phyloP scores from a whole-genome alignment of 2,113 vertebrate species.

The Ophthalmolycus amberensis region DNA sequence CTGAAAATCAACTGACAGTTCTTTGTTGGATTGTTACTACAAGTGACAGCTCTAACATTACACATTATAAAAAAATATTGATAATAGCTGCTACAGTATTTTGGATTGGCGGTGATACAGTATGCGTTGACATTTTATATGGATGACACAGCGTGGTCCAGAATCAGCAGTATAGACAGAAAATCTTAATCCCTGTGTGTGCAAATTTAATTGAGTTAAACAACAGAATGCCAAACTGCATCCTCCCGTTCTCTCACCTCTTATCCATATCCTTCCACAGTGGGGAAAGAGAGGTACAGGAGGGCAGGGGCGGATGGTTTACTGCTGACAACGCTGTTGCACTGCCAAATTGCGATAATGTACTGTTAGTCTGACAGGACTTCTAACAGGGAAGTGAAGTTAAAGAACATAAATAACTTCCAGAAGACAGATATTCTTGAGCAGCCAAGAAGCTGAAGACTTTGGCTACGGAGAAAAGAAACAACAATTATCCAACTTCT shows the following conservation, averaged over 20 bases:
- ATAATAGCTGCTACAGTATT: not conserved
- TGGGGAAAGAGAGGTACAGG: not conserved
- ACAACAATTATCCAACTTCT: conserved; percentile 40
- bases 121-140: not conserved
- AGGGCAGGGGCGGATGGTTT: conserved; percentile 37
- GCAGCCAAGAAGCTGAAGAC: conserved; percentile 31
- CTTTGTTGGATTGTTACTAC: too few relatives aligned
- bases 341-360: conserved; percentile 60
- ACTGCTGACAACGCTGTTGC: conserved; percentile 51
- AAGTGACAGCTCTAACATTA: too few relatives aligned
- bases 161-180: conserved; percentile 2
- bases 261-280: conserved; percentile 18
- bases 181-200: conserved; percentile 21
- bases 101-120: not conserved
- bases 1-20: too few relatives aligned
- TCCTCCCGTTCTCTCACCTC: conserved; percentile 23
- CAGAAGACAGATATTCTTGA: conserved; percentile 33
- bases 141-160: not conserved
- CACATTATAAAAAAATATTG: not conserved
- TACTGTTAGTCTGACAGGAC: conserved; percentile 39
- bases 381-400: conserved; percentile 46
- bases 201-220: conserved; percentile 24
- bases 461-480: conserved; percentile 16
- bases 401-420: conserved; percentile 29
- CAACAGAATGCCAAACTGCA: conserved; percentile 37